Conservation (phyloP, 2,797 vertebrate species). For the Vipera ursinii region DNA sequence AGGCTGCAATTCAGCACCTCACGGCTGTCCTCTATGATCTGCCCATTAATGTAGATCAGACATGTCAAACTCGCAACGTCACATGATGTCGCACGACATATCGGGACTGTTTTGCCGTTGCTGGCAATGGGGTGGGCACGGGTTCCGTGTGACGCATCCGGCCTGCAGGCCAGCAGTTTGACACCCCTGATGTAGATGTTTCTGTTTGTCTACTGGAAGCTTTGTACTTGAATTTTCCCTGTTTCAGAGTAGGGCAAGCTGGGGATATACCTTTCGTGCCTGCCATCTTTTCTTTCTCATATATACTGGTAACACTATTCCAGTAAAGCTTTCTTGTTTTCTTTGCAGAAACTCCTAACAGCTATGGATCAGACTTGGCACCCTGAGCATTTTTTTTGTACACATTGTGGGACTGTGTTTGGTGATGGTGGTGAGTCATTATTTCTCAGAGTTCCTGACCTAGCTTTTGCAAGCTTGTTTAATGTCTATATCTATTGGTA, state of each 20-base stretch:
- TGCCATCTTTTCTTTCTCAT: neutral
- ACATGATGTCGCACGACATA: no score
- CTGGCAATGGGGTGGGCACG: no score
- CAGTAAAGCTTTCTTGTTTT: accelerated
- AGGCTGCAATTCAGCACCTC: no score
- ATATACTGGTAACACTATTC: accelerated
- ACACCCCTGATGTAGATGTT: no score
- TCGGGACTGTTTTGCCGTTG: no score
- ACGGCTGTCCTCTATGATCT: no score
- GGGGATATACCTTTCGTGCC: no score
- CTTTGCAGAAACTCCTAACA: constrained; percentile 84
- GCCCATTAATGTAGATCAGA: no score
- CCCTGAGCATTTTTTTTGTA: constrained; percentile 92
- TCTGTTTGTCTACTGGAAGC: neutral
- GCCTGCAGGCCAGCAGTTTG: no score
- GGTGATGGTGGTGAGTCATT: constrained; percentile 77
- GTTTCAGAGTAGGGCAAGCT: neutral
- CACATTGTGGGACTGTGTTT: constrained; percentile 83
- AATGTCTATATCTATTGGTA: neutral
- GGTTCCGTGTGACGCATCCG: no score
- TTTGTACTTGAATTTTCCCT: neutral
- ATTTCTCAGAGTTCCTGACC: neutral
- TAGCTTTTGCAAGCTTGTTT: neutral
- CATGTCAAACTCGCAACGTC: no score
- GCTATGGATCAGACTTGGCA: constrained; percentile 91